Percentiles rank a stretch among this genome's conserved stretches.
These are phyloP conservation scores for Lithophane leautieri DNA, from an alignment of 2,888 invertebrate species.

Conservation along the genomic window DNA sequence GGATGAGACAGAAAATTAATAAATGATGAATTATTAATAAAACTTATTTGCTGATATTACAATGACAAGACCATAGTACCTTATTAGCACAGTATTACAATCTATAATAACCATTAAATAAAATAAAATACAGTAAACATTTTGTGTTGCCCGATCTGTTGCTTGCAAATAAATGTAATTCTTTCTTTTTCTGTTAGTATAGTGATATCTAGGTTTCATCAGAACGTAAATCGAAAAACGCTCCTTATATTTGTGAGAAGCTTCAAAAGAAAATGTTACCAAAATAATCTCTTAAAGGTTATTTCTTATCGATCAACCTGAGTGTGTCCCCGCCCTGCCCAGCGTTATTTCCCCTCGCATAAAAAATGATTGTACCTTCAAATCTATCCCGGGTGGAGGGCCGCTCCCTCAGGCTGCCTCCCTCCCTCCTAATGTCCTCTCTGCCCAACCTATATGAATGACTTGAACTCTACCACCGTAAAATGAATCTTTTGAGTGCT, in stretches of 20 bases:
- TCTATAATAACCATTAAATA: too few species aligned
- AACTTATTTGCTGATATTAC: too few species aligned
- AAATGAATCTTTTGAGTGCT: conserved; percentile 70
- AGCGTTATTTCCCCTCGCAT: conserved; percentile 87
- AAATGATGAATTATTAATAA: too few species aligned
- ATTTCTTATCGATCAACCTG: conserved; percentile 33
- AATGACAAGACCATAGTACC: too few species aligned
- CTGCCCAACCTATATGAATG: conserved; percentile 80
- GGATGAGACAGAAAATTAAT: too few species aligned
- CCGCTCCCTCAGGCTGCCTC: conserved; percentile 77
- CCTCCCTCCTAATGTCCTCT: conserved; percentile 70
- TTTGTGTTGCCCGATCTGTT: too few species aligned
- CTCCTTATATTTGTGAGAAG: neutral
- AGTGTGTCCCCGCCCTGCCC: conserved; percentile 68
- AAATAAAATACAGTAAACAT: too few species aligned
- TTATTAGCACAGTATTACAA: too few species aligned
- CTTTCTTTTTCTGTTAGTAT: too few species aligned
- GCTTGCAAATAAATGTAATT: too few species aligned
- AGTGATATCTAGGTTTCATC: neutral
- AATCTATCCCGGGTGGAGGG: conserved; percentile 88
- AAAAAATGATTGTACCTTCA: conserved; percentile 91
- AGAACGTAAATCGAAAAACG: too few species aligned
- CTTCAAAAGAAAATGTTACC: neutral
- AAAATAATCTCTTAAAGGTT: neutral
- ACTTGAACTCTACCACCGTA: conserved; percentile 74